Conservation (phyloP, 30 jellyfish, hydroid and myxozoan species). For the Pseudorhiza aurosa region DNA sequence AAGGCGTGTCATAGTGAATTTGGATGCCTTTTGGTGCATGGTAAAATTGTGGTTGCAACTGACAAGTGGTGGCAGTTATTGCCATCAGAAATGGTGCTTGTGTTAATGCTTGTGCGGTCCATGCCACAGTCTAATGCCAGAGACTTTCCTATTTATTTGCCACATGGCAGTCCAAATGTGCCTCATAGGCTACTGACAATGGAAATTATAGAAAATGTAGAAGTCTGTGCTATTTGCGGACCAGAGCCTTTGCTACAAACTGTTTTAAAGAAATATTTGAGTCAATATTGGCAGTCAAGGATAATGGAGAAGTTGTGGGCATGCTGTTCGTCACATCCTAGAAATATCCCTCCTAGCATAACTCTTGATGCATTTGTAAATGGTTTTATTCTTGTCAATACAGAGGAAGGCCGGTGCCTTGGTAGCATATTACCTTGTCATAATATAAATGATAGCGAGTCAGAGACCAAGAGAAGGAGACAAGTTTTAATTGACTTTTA, state of each 20-base stretch:
- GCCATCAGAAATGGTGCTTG: slow-evolving; percentile 77
- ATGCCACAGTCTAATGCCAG: slow-evolving; percentile 68
- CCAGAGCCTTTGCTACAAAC: slow-evolving; percentile 88
- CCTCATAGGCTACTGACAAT: slow-evolving; percentile 92
- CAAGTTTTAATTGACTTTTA: slow-evolving; percentile 63
- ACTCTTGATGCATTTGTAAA: slow-evolving; percentile 63
- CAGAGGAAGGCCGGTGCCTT: slow-evolving; percentile 82
- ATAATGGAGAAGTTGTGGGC: slow-evolving; percentile 40
- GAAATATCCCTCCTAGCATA: slow-evolving; percentile 70
- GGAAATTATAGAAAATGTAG: slow-evolving; percentile 76
- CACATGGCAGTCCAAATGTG: slow-evolving; percentile 92
- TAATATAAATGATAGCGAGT: slow-evolving; percentile 66
- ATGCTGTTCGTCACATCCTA: slow-evolving; percentile 81
- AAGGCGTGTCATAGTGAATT: slow-evolving; percentile 93
- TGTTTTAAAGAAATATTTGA: slow-evolving; percentile 52
- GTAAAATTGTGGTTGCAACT: slow-evolving; percentile 91
- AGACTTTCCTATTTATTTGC: slow-evolving; percentile 91
- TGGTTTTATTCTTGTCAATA: slow-evolving; percentile 74
- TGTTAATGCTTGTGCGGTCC: slow-evolving; percentile 54
- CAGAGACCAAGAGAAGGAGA: slow-evolving; percentile 50
- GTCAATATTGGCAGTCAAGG: slow-evolving; percentile 82
- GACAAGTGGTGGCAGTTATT: slow-evolving; percentile 96
- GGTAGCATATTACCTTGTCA: slow-evolving; percentile 87
- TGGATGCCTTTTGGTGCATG: slow-evolving; percentile 84
- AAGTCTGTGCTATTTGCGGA: slow-evolving; percentile 90